These are phyloP conservation scores for Calidris pygmaea DNA, from an alignment of 2,113 vertebrate genomes.

Conservation along the genomic window DNA sequence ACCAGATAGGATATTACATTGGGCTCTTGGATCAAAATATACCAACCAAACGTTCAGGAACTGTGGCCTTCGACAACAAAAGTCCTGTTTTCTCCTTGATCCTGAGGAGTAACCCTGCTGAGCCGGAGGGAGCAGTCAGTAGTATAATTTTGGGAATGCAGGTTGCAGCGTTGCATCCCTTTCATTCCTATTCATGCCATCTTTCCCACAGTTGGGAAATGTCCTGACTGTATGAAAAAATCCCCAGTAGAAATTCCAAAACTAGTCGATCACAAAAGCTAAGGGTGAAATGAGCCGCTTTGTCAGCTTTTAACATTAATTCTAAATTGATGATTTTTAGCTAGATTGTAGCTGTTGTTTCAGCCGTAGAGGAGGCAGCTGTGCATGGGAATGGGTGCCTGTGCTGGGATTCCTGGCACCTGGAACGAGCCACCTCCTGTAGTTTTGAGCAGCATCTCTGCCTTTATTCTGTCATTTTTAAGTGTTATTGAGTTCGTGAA, in stretches of 20 bases:
- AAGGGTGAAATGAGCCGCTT: background rate
- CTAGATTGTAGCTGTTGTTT: background rate
- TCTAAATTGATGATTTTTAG: background rate
- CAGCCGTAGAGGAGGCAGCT: background rate
- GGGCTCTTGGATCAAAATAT: background rate
- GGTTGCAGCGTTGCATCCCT: background rate
- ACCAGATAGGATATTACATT: rapidly evolving
- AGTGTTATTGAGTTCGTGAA: background rate
- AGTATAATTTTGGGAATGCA: background rate
- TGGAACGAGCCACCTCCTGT: background rate
- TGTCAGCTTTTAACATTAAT: background rate
- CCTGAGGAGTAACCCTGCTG: background rate
- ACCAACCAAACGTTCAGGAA: background rate
- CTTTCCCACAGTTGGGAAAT: background rate
- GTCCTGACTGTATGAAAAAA: background rate
- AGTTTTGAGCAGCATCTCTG: background rate
- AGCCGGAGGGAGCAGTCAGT: background rate
- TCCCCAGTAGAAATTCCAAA: background rate
- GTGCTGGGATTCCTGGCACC: background rate
- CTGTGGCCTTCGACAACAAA: background rate
- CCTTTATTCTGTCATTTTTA: background rate
- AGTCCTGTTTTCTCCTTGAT: background rate
- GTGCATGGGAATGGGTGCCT: background rate
- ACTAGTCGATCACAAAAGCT: background rate
- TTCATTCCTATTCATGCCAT: background rate